These are phyloP conservation scores for Bicyclus anynana DNA, from an alignment of 1,140 invertebrate genomes.

Conservation along the genomic window DNA sequence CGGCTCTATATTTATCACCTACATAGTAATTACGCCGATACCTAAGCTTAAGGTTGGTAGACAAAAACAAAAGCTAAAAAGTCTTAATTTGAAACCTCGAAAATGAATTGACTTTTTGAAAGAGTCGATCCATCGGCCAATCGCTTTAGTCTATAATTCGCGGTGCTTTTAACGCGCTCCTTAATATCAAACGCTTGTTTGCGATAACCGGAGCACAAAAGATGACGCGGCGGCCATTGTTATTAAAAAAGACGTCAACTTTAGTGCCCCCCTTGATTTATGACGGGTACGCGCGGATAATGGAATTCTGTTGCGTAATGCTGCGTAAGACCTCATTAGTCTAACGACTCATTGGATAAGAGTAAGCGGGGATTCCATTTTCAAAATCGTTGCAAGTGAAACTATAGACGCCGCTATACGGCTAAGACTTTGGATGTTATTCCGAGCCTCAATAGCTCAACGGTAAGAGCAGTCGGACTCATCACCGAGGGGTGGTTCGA, in stretches of 20 bases:
- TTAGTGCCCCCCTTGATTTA: constrained; percentile 48
- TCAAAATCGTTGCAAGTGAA: neutral
- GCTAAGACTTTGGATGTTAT: no score
- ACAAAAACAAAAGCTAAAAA: no score
- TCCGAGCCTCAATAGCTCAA: no score
- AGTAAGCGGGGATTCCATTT: constrained; percentile 11
- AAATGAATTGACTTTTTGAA: no score
- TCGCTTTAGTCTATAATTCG: neutral
- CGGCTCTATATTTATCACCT: no score
- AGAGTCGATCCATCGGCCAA: no score
- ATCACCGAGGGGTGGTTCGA: no score
- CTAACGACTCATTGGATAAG: constrained; percentile 16
- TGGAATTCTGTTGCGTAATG: constrained; percentile 50
- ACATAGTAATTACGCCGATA: no score
- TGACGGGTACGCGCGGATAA: constrained; percentile 47
- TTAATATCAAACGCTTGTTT: constrained; percentile 26
- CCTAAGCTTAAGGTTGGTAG: no score
- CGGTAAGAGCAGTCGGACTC: no score
- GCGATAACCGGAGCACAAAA: constrained; percentile 35
- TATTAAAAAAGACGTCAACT: constrained; percentile 63
- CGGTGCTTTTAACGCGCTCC: neutral
- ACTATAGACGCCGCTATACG: no score
- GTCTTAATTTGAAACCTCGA: no score
- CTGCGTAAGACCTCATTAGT: constrained; percentile 46
- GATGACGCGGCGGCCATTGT: constrained; percentile 36